These are phyloP conservation scores for Montipora efflorescens DNA, from an alignment of 64 coral and sea anemone species.

Conservation along the genomic window DNA sequence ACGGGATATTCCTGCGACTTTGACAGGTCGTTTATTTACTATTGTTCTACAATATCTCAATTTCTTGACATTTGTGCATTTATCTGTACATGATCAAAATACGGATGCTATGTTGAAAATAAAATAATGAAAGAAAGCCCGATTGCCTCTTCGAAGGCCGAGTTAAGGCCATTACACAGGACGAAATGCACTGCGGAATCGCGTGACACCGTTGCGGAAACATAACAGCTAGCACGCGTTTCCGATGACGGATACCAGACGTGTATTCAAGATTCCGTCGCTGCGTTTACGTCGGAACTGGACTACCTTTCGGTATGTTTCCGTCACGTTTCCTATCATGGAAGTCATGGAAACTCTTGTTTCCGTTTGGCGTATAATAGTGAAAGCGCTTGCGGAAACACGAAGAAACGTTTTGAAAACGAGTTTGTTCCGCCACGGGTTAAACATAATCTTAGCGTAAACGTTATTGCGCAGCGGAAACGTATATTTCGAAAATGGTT, in stretches of 20 bases:
- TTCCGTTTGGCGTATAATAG: not conserved
- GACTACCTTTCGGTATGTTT: not conserved
- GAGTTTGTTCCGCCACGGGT: not conserved
- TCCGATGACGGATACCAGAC: not conserved
- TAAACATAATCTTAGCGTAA: not conserved
- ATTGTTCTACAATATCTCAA: no score
- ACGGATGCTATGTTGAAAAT: no score
- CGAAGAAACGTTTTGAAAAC: not conserved
- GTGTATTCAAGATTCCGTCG: not conserved
- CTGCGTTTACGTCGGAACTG: conserved; percentile 3
- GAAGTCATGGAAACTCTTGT: not conserved
- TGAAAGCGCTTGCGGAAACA: not conserved
- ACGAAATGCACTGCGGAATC: not conserved
- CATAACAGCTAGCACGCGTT: not conserved
- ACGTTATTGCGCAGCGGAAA: not conserved
- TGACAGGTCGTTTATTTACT: no score
- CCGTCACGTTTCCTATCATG: not conserved
- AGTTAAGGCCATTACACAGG: not conserved
- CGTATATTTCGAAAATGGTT: not conserved
- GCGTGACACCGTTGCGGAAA: conserved; percentile 10
- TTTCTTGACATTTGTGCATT: no score
- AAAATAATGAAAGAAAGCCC: no score
- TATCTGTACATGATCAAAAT: no score
- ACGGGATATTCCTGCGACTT: no score
- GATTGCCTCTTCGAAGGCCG: no score